Conservation (phyloP, 2,113 vertebrate species). For the Casuarius casuarius region DNA sequence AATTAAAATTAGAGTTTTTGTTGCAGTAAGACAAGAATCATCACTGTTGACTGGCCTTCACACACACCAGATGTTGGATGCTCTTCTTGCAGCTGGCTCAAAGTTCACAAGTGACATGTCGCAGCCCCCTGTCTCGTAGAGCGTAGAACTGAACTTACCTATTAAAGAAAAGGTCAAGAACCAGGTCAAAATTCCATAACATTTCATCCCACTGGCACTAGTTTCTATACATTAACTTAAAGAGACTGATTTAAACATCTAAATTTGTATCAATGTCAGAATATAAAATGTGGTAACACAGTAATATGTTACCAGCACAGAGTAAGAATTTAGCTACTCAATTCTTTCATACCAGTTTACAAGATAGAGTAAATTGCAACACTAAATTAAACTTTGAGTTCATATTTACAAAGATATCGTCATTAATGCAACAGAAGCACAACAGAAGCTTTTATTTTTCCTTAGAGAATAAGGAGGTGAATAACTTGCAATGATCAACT, state of each 20-base stretch:
- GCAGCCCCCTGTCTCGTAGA: constrained; percentile 94
- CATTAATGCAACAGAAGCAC: not conserved
- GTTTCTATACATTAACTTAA: constrained; percentile 5
- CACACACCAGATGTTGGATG: constrained; percentile 96
- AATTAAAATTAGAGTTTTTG: not conserved
- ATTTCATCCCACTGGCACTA: not conserved
- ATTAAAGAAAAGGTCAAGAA: constrained; percentile 65
- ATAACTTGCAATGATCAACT: not conserved
- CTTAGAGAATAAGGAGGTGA: not conserved
- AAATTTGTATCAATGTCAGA: not conserved
- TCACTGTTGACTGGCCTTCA: constrained; percentile 55
- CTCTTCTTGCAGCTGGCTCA: constrained; percentile 95
- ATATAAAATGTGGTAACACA: not conserved
- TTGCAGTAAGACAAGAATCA: constrained; percentile 49
- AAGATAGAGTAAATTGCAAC: not conserved
- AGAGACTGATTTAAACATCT: not conserved
- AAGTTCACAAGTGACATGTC: constrained; percentile 98
- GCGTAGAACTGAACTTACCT: constrained; percentile 95
- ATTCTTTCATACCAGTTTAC: not conserved
- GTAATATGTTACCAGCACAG: not conserved
- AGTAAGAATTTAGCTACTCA: not conserved
- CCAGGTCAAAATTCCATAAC: constrained; percentile 24
- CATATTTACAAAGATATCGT: not conserved
- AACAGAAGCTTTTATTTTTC: accelerated
- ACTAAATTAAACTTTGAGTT: not conserved